A percentile compares a stretch with the other conserved stretches of the same genome.
Conservation (phyloP, 2,797 vertebrate species). For the Sebastes taczanowskii region DNA sequence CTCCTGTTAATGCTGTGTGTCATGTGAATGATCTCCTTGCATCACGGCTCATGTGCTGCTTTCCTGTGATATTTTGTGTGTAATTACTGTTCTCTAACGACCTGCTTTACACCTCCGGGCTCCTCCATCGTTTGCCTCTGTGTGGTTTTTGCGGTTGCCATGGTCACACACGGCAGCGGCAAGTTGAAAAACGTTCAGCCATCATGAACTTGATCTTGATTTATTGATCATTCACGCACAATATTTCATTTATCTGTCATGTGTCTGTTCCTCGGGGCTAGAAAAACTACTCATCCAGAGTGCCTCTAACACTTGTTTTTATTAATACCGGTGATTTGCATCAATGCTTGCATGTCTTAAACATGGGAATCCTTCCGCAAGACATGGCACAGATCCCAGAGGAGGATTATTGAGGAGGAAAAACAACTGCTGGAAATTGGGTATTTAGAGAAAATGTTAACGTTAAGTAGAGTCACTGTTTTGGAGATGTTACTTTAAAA, state of each 20-base stretch:
- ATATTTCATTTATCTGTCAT: background rate
- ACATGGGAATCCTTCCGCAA: background rate
- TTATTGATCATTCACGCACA: background rate
- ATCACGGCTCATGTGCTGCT: background rate
- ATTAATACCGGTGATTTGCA: background rate
- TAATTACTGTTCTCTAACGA: background rate
- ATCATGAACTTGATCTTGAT: background rate
- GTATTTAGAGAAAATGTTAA: background rate
- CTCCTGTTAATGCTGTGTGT: background rate
- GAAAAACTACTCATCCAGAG: background rate
- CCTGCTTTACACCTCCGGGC: background rate
- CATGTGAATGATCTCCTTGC: background rate
- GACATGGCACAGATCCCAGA: background rate
- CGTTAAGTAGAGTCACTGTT: background rate
- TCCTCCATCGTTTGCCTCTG: background rate
- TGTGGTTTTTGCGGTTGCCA: background rate
- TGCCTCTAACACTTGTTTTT: background rate
- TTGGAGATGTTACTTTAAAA: constrained; percentile 7
- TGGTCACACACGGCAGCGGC: background rate
- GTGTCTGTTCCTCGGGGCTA: background rate
- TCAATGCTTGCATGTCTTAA: background rate
- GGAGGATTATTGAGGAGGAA: background rate
- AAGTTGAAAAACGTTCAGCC: background rate
- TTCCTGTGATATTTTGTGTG: background rate
- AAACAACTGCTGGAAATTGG: background rate